These are phyloP conservation scores for Blastobasis lacticolella DNA, from an alignment of 2,888 invertebrate species.

Conservation along the genomic window DNA sequence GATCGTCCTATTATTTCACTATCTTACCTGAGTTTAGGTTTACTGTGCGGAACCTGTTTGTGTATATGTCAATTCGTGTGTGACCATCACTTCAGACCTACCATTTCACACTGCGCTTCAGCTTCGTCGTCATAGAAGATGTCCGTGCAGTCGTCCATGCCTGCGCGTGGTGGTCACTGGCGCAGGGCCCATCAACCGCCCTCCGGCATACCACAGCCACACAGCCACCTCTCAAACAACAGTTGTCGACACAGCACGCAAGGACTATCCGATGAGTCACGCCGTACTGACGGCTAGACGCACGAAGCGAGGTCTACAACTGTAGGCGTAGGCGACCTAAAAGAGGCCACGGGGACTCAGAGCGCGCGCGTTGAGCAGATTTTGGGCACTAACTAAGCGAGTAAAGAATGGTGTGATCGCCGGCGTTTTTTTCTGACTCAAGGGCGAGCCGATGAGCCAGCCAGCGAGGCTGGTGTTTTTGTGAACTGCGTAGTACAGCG, in stretches of 20 bases:
- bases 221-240: slow-evolving; percentile 28
- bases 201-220: slow-evolving; percentile 67
- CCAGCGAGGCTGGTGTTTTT: slow-evolving; percentile 48
- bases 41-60: too few relatives aligned
- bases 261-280: slow-evolving; percentile 67
- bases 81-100: slow-evolving; percentile 32
- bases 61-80: too few relatives aligned
- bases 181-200: slow-evolving; percentile 39
- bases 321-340: slow-evolving; percentile 64
- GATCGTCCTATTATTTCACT: too few relatives aligned
- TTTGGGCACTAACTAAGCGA: slow-evolving; percentile 27
- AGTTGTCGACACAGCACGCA: slow-evolving; percentile 41
- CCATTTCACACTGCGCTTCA: slow-evolving; percentile 70
- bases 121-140: slow-evolving; percentile 72
- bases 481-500: slow-evolving; percentile 63
- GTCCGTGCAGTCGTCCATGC: slow-evolving; percentile 69
- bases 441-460: slow-evolving; percentile 44
- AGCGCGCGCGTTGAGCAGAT: slow-evolving; percentile 25
- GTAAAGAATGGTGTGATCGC: slow-evolving; percentile 27
- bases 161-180: slow-evolving; percentile 44
- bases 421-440: slow-evolving; percentile 37
- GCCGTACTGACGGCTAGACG: slow-evolving; percentile 39
- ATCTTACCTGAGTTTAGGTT: too few relatives aligned
- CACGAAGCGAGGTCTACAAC: slow-evolving; percentile 28
- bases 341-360: slow-evolving; percentile 42